These are phyloP conservation scores for Rachycentron canadum DNA, from an alignment of 2,797 vertebrate genomes.

Conservation along the genomic window DNA sequence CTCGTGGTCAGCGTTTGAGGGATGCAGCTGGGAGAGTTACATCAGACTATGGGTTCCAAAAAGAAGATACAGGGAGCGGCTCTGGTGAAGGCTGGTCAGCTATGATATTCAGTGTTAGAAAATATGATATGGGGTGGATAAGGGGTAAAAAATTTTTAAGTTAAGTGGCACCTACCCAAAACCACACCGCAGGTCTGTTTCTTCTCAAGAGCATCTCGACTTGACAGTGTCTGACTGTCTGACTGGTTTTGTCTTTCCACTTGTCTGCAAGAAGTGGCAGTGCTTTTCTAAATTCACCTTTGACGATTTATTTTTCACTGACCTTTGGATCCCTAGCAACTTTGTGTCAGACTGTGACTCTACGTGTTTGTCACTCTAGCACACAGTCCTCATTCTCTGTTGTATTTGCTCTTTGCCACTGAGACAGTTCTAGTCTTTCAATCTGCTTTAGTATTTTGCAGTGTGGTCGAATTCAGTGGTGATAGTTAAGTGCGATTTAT, in stretches of 20 bases:
- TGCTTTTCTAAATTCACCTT: slow-evolving; percentile 11
- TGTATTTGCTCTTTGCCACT: slow-evolving; percentile 42
- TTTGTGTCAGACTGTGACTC: slow-evolving; percentile 45
- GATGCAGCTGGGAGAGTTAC: slow-evolving; percentile 76
- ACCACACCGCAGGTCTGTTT: slow-evolving; percentile 64
- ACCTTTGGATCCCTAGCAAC: slow-evolving; percentile 48
- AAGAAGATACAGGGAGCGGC: slow-evolving; percentile 68
- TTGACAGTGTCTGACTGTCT: slow-evolving; percentile 37
- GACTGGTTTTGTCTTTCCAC: slow-evolving; percentile 32
- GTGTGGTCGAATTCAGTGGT: slow-evolving; percentile 33
- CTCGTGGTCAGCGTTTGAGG: slow-evolving; percentile 69
- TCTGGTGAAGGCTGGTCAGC: slow-evolving; percentile 57
- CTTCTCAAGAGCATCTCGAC: slow-evolving; percentile 45
- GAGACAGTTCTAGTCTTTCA: slow-evolving; percentile 26
- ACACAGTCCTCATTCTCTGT: slow-evolving; percentile 38
- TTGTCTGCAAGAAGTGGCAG: slow-evolving; percentile 16
- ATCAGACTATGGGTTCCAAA: slow-evolving; percentile 68
- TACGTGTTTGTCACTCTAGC: slow-evolving; percentile 17
- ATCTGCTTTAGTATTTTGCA: slow-evolving; percentile 35
- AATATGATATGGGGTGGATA: slow-evolving; percentile 66
- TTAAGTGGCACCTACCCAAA: slow-evolving; percentile 57
- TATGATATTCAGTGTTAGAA: slow-evolving; percentile 51
- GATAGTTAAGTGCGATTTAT: slow-evolving; percentile 50
- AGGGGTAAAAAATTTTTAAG: slow-evolving; percentile 40
- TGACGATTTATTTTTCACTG: slow-evolving; percentile 1